These are phyloP conservation scores for Campoletis raptor DNA, from an alignment of 2,888 invertebrate species.

Conservation along the genomic window DNA sequence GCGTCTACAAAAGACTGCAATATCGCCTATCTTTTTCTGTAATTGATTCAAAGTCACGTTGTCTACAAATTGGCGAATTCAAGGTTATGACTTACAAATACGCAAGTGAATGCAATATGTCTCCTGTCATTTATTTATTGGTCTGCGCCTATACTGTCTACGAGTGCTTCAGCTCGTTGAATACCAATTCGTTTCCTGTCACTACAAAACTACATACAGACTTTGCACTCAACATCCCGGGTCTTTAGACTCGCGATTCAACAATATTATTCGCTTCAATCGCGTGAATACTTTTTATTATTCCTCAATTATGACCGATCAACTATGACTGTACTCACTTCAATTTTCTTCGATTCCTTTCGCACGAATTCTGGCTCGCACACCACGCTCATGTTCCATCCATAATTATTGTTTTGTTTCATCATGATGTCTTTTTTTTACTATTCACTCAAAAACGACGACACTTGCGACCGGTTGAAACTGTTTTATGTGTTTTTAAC, in stretches of 20 bases:
- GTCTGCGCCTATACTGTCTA: neutral
- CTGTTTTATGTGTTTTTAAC: neutral
- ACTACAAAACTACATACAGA: neutral
- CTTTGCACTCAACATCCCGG: constrained; percentile 1
- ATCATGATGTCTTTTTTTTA: constrained; percentile 18
- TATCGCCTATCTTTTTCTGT: neutral
- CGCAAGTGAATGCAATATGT: constrained; percentile 28
- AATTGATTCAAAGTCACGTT: constrained; percentile 7
- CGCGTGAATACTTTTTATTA: neutral
- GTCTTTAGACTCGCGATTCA: constrained; percentile 13
- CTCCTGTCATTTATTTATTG: neutral
- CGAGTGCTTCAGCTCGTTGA: constrained; percentile 22
- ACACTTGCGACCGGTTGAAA: neutral
- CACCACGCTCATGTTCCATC: constrained; percentile 77
- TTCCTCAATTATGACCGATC: constrained; percentile 1
- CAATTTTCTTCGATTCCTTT: constrained; percentile 72
- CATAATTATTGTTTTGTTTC: constrained; percentile 72
- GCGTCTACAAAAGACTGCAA: neutral
- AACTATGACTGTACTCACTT: constrained; percentile 76
- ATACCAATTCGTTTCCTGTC: constrained; percentile 40
- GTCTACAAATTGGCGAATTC: constrained; percentile 37
- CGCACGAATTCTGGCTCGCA: constrained; percentile 78
- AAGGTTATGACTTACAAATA: constrained; percentile 41
- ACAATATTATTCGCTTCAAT: neutral
- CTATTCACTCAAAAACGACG: constrained; percentile 8